Percentiles rank a stretch among this genome's conserved stretches.
Evolutionary conservation across 2,797 vertebrate species (phyloP).

Genomic region (Florisuga fusca): DNA sequence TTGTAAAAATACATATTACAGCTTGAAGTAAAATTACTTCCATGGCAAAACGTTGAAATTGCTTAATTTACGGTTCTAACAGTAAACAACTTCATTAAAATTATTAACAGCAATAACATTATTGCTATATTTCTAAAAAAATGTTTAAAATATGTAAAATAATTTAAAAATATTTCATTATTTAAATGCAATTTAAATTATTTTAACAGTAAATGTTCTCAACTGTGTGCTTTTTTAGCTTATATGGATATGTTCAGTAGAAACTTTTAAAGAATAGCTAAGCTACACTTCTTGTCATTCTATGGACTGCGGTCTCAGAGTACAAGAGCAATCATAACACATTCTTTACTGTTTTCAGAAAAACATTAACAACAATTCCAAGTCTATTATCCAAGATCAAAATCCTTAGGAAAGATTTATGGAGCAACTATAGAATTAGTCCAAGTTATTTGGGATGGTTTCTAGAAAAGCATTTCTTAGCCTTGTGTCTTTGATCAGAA

Average conservation of each 20-base stretch:
- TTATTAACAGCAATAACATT: no score
- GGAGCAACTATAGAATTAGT: background rate
- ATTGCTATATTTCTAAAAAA: background rate
- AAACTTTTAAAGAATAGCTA: background rate
- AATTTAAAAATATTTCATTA: background rate
- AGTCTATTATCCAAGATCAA: background rate
- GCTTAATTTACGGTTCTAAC: background rate
- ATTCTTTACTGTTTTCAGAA: background rate
- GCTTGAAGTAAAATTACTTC: conserved; percentile 3
- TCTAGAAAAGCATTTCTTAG: background rate
- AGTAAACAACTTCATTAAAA: no score
- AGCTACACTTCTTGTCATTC: background rate
- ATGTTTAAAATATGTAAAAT: background rate
- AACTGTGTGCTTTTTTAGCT: background rate
- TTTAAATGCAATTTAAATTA: background rate
- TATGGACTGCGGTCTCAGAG: background rate
- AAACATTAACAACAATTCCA: background rate
- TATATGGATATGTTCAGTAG: background rate
- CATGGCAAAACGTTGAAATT: conserved; percentile 10
- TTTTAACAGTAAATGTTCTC: background rate
- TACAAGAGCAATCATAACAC: background rate
- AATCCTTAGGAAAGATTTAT: background rate
- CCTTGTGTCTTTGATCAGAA: background rate
- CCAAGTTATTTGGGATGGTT: background rate
- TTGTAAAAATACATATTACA: conserved; percentile 4